A percentile compares a stretch with the other conserved stretches of the same genome.
Evolutionary conservation across 2,888 invertebrate genomes (phyloP).

Genomic region (Ganaspis brasiliensis): DNA sequence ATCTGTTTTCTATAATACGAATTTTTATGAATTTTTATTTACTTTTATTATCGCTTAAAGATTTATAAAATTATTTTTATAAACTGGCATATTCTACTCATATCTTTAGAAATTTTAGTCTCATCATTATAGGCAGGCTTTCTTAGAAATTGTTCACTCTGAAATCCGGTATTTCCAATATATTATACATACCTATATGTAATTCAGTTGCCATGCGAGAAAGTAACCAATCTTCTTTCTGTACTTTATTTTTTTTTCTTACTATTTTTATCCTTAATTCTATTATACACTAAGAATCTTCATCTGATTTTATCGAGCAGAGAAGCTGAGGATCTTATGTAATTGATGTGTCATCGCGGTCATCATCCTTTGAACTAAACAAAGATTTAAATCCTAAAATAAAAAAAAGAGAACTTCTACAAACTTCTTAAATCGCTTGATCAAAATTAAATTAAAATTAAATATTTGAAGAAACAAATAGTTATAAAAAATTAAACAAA

Average conservation of each 20-base stretch:
- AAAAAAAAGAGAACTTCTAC: background rate
- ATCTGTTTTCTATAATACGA: too few relatives aligned
- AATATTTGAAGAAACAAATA: too few relatives aligned
- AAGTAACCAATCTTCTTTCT: background rate
- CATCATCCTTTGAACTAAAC: background rate
- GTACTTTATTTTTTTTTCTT: background rate
- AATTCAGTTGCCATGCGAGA: constrained; percentile 16
- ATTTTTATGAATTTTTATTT: too few relatives aligned
- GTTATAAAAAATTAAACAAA: too few relatives aligned
- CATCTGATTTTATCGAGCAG: constrained; percentile 12
- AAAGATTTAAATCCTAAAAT: background rate
- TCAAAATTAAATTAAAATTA: too few relatives aligned
- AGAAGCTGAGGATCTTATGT: constrained; percentile 6
- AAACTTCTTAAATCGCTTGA: too few relatives aligned
- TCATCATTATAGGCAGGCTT: constrained; percentile 37
- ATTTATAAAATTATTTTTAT: background rate
- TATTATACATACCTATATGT: constrained; percentile 1
- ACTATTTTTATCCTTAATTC: background rate
- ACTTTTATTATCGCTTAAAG: too few relatives aligned
- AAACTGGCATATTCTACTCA: background rate
- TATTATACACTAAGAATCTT: constrained; percentile 2
- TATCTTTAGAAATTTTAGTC: constrained; percentile 9
- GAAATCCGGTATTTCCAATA: constrained; percentile 27
- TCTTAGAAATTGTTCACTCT: constrained; percentile 24
- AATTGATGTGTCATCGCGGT: constrained; percentile 8